Percentiles rank a stretch among this genome's conserved stretches.
Evolutionary conservation across 2,888 invertebrate genomes (phyloP).

Genomic region (Cremastobaeus sp.): DNA sequence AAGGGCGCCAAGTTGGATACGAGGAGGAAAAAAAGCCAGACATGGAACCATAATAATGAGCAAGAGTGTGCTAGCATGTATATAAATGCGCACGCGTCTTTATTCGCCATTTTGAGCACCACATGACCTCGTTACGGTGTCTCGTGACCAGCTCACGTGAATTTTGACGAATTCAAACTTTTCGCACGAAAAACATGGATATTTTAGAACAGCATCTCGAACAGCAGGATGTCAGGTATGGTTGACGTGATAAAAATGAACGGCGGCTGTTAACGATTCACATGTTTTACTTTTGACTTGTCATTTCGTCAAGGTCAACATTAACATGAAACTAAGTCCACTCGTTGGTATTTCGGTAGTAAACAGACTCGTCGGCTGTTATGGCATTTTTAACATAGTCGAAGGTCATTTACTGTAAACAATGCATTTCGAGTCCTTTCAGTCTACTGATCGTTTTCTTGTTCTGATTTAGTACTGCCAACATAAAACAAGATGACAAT

Average conservation of each 20-base stretch:
- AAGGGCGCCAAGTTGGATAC: too few relatives aligned
- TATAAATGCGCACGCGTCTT: conserved; percentile 52
- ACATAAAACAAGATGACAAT: conserved; percentile 71
- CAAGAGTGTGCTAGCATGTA: too few relatives aligned
- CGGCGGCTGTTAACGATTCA: not conserved
- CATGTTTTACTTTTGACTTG: conserved; percentile 55
- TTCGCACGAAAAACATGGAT: conserved; percentile 74
- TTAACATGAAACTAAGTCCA: conserved; percentile 69
- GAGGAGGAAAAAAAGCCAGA: too few relatives aligned
- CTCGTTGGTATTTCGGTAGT: conserved; percentile 60
- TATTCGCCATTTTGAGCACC: conserved; percentile 75
- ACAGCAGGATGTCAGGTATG: conserved; percentile 76
- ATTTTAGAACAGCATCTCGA: conserved; percentile 77
- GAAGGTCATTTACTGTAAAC: not conserved
- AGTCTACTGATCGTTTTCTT: not conserved
- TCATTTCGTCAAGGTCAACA: conserved; percentile 75
- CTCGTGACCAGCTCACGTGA: conserved; percentile 79
- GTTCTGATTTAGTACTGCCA: conserved; percentile 65
- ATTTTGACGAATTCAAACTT: conserved; percentile 78
- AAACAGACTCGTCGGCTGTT: conserved; percentile 11
- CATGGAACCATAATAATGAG: too few relatives aligned
- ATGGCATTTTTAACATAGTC: conserved; percentile 2
- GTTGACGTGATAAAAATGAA: conserved; percentile 43
- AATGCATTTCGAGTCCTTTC: not conserved
- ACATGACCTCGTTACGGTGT: conserved; percentile 79